Evolutionary conservation across 2,888 invertebrate species (phyloP).

Genomic region (Drosophila neonasuta): DNA sequence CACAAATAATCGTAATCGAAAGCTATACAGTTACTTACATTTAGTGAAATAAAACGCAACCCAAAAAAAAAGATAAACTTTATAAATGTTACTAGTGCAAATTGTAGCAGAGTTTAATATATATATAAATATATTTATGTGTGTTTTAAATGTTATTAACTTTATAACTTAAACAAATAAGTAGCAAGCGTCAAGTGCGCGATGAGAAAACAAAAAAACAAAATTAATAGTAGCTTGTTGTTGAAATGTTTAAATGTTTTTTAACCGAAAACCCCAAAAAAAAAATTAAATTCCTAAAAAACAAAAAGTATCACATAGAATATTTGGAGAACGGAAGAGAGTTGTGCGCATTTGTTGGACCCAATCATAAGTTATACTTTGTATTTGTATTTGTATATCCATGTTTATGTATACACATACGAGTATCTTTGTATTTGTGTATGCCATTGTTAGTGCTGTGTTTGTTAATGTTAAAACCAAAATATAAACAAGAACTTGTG

Average conservation of each 20-base stretch:
- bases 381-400: constrained; percentile 28
- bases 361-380: constrained; percentile 43
- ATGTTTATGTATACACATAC: constrained; percentile 37
- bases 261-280: constrained; percentile 40
- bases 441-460: constrained; percentile 69
- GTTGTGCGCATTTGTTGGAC: constrained; percentile 47
- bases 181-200: constrained; percentile 35
- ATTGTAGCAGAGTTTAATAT: constrained; percentile 67
- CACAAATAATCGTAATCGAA: constrained; percentile 19
- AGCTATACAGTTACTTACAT: constrained; percentile 30
- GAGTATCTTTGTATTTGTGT: constrained; percentile 51
- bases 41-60: constrained; percentile 41
- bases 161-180: constrained; percentile 41
- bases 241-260: constrained; percentile 77
- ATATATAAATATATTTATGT: constrained; percentile 54
- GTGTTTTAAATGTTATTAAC: constrained; percentile 75
- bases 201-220: constrained; percentile 19
- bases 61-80: constrained; percentile 31
- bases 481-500: constrained; percentile 12
- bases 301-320: constrained; percentile 14
- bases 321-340: constrained; percentile 23
- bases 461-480: constrained; percentile 57
- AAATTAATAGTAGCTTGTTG: constrained; percentile 66
- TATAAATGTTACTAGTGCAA: constrained; percentile 72
- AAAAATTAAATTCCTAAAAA: constrained; percentile 9